Conservation (phyloP, 2,888 invertebrate species). For the Elegia similella region DNA sequence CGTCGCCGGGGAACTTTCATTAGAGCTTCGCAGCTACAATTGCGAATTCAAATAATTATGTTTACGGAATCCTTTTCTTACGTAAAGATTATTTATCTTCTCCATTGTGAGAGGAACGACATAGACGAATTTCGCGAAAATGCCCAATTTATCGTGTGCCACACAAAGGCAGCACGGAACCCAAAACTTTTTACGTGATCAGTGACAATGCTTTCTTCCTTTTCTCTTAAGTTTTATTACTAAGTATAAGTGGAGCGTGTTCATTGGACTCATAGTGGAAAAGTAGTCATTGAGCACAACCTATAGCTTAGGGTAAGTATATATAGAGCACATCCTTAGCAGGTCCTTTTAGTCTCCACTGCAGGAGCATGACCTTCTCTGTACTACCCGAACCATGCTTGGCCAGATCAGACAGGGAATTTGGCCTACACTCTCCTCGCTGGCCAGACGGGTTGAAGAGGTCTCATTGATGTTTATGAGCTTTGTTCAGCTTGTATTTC, state of each 20-base stretch:
- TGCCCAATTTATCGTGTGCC: conserved; percentile 74
- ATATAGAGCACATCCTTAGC: too few species aligned
- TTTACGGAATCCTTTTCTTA: conserved; percentile 80
- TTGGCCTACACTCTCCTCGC: too few species aligned
- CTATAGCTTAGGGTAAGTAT: too few species aligned
- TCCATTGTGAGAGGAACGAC: conserved; percentile 76
- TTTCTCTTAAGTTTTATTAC: conserved; percentile 73
- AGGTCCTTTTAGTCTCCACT: too few species aligned
- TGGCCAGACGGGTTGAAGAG: too few species aligned
- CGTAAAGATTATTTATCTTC: conserved; percentile 78
- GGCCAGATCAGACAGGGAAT: too few species aligned
- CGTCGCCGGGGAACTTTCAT: conserved; percentile 68
- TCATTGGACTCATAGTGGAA: conserved; percentile 32
- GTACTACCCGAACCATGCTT: too few species aligned
- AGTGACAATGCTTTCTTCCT: conserved; percentile 74
- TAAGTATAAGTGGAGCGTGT: conserved; percentile 61
- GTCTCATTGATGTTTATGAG: too few species aligned
- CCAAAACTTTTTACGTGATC: conserved; percentile 80
- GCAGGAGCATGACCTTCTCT: too few species aligned
- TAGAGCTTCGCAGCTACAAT: conserved; percentile 74
- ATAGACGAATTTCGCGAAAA: conserved; percentile 79
- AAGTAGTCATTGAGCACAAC: conserved; percentile 23
- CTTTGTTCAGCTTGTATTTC: too few species aligned
- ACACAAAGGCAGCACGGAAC: conserved; percentile 76
- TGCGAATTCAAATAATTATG: conserved; percentile 79